Percentiles rank a stretch among this genome's conserved stretches.
Conservation (phyloP, 2,113 vertebrate species). For the Protomyctophum bolini region DNA sequence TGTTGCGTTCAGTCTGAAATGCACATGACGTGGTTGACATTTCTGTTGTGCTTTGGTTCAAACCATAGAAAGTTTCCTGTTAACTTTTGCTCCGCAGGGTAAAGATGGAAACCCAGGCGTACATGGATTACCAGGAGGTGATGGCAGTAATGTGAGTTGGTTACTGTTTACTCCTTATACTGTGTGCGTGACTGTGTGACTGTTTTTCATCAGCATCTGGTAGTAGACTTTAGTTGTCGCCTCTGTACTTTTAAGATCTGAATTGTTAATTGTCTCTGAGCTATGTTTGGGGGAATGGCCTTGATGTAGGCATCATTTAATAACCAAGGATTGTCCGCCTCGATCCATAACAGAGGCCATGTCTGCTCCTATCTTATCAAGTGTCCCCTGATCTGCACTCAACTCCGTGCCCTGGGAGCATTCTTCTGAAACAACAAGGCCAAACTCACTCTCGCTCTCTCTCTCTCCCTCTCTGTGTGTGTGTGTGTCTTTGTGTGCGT, state of each 20-base stretch:
- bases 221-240: too few species aligned
- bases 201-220: too few species aligned
- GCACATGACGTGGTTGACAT: not conserved
- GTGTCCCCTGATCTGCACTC: constrained; percentile 65
- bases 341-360: constrained; percentile 66
- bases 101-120: constrained; percentile 76
- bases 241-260: not conserved
- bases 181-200: not conserved
- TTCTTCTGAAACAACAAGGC: constrained; percentile 62
- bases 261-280: constrained; percentile 53
- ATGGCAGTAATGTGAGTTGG: constrained; percentile 73
- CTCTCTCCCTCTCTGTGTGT: constrained; percentile 3
- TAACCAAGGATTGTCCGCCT: constrained; percentile 65
- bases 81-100: constrained; percentile 67
- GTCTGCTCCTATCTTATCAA: constrained; percentile 74
- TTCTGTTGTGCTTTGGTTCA: constrained; percentile 8
- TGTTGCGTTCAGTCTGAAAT: too few species aligned
- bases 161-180: not conserved
- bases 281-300: constrained; percentile 56
- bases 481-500: constrained; percentile 30
- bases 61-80: not conserved
- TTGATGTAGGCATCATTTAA: constrained; percentile 64
- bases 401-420: constrained; percentile 53
- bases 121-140: constrained; percentile 67
- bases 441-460: constrained; percentile 51